Base-by-base conservation (phyloP, 2,113 vertebrate species). In the Mungos mungo region DNA sequence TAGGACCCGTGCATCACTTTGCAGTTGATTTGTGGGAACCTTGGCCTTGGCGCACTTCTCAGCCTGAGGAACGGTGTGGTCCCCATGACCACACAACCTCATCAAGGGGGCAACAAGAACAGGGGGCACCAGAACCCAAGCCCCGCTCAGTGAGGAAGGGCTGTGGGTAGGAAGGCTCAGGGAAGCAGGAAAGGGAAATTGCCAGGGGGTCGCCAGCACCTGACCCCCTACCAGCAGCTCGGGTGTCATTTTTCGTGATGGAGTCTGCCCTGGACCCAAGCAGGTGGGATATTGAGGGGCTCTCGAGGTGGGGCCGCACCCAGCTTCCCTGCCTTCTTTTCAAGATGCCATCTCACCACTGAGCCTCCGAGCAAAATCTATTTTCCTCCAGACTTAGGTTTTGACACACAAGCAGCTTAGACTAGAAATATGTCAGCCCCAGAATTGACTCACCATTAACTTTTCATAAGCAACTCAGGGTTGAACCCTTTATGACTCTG, bases 371-470 rank as follows among this genome's bases (percentile, higher is more conserved):
- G 60, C 27, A 41, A 88, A 95, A 72, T 74, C 1, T 18, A 27
- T 90, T 97, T 95, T 93, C 74, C 79, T 95, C 33, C 18, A 91
- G 41, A 71, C 74, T 96, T 57, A 41, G 68, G 47, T 69, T 96
- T 88, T 93, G 66, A 96, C 47, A 45, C 25, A 5, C 77, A 93
- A 94, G 93, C 65, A 45, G 41, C 89, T 92, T 54, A 79, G 91
- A 87, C 89, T 23, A 93, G 82, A 97, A 96, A 91, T 85, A 45
- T 18, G 82, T 87, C 57, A 23, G 52, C 83, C 84, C 54, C 82
- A 65, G 82, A 87, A 93, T 10, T 38, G 94, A 92, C 83, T 90
- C 23, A 88, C 94, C 77, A 80, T 95, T 95, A 95, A 86, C 89
- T 86, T 93, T 90, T 87, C 91, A 71, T 83, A 91, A 95, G 82